These are phyloP conservation scores for Coregonus suidteri DNA, from an alignment of 2,797 vertebrate species.

Conservation along the genomic window DNA sequence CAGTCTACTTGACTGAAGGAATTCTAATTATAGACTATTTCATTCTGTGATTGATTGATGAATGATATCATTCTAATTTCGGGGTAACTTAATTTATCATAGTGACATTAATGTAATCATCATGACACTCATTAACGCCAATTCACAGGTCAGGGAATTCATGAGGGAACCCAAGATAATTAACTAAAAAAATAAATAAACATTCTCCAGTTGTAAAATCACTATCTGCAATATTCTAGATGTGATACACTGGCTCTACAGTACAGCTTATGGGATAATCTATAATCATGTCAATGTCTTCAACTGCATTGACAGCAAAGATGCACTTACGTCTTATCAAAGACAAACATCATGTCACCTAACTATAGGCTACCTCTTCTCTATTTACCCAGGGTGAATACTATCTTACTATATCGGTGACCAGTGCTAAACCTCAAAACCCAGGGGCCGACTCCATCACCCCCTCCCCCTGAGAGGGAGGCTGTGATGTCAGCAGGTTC, in stretches of 20 bases:
- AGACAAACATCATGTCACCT: background rate
- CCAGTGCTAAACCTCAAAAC: background rate
- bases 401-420: background rate
- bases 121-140: background rate
- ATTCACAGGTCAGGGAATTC: background rate
- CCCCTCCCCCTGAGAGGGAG: conserved; percentile 71
- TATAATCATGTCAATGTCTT: background rate
- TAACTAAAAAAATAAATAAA: no score
- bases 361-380: background rate
- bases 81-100: background rate
- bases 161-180: background rate
- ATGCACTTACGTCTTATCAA: background rate
- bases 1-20: background rate
- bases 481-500: conserved; percentile 71
- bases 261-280: background rate
- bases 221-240: no score
- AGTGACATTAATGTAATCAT: background rate
- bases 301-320: background rate
- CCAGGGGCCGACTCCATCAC: conserved; percentile 41
- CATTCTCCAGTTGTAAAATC: no score
- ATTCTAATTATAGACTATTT: background rate
- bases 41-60: background rate
- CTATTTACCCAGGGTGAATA: background rate
- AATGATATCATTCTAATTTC: background rate
- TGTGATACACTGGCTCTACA: background rate